phyloP scores from a whole-genome alignment of 2,888 invertebrate species.

The Lampropteryx suffumata region DNA sequence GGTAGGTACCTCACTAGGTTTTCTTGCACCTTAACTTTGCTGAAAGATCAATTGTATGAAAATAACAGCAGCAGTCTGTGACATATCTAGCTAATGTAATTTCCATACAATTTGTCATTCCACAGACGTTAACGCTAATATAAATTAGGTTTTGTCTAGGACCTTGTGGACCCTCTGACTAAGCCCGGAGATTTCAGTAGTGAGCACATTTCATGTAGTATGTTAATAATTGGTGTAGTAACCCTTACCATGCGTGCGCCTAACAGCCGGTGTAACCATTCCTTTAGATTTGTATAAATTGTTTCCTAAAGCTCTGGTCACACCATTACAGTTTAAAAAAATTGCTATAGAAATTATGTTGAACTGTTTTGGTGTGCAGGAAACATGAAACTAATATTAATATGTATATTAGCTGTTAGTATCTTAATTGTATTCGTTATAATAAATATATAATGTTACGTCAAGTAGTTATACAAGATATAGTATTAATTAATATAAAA shows the following conservation, averaged over 20 bases:
- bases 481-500: constrained; percentile 29
- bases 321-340: constrained; percentile 6
- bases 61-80: no score
- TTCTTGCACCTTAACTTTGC: no score
- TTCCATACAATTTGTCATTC: no score
- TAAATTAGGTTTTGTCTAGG: no score
- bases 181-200: no score
- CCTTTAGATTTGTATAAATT: constrained; percentile 40
- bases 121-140: no score
- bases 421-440: constrained; percentile 29
- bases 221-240: no score
- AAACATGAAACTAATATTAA: constrained; percentile 3
- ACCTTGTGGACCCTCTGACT: no score
- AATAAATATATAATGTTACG: constrained; percentile 23
- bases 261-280: constrained; percentile 42
- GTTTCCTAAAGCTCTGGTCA: constrained; percentile 15
- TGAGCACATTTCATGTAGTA: no score
- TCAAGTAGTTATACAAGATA: constrained; percentile 23
- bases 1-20: no score
- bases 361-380: constrained; percentile 14
- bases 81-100: no score
- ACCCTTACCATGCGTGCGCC: background rate
- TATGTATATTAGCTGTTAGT: constrained; percentile 28
- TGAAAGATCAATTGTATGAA: no score
- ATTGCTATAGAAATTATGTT: background rate